Evolutionary conservation across 2,797 vertebrate genomes (phyloP).

Genomic region (Sebastes umbrosus): DNA sequence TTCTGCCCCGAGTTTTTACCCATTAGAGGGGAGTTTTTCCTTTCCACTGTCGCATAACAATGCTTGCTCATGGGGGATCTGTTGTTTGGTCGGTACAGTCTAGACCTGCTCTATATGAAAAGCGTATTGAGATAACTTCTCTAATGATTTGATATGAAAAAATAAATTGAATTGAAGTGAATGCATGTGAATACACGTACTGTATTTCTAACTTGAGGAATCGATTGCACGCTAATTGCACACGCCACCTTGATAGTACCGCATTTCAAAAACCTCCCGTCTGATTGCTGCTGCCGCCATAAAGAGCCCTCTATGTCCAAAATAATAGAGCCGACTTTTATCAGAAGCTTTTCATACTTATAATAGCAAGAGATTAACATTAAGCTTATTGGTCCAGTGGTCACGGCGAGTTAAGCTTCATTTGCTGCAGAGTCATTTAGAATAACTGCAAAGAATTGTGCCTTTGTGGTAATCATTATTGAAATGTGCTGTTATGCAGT

Average conservation of each 20-base stretch:
- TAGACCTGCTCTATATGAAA: no score
- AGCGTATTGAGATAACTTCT: no score
- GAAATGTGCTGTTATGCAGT: conserved; percentile 37
- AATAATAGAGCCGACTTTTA: conserved; percentile 51
- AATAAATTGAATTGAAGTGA: no score
- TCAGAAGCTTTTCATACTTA: conserved; percentile 49
- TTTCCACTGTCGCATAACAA: no score
- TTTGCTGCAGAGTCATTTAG: conserved; percentile 61
- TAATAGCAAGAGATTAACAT: conserved; percentile 62
- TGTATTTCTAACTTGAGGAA: neutral
- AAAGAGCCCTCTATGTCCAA: conserved; percentile 29
- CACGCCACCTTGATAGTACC: neutral
- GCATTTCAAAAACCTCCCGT: neutral
- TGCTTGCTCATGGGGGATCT: no score
- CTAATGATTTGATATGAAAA: no score
- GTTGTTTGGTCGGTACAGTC: no score
- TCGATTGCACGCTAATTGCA: conserved; percentile 7
- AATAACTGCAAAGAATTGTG: conserved; percentile 48
- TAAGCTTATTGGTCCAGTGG: conserved; percentile 54
- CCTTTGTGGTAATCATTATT: conserved; percentile 51
- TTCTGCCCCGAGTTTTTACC: no score
- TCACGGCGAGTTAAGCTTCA: conserved; percentile 60
- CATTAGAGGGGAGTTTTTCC: no score
- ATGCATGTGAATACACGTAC: neutral
- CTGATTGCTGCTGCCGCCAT: neutral